Conservation (phyloP, 2,888 invertebrate genomes). For the Cryptosula pallasiana region DNA sequence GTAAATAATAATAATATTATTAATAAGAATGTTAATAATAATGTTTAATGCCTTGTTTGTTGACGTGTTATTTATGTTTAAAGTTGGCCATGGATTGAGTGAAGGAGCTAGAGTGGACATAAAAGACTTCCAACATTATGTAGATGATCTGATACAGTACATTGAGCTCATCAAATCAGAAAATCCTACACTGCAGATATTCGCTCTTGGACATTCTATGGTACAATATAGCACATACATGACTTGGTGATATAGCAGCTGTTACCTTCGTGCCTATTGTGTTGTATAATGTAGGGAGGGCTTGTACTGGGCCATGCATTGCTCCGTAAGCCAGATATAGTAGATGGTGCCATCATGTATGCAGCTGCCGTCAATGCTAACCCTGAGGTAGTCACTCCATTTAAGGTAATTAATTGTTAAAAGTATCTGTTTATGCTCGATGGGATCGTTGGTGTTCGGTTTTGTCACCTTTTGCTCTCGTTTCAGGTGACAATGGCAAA, state of each 20-base stretch:
- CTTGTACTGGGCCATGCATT: slow-evolving; percentile 6
- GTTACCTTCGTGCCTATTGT: background rate
- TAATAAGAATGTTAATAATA: too few species aligned
- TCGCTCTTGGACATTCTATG: slow-evolving; percentile 45
- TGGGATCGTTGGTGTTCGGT: background rate
- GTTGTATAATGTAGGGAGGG: background rate
- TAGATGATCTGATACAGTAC: slow-evolving; percentile 37
- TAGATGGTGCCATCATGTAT: slow-evolving; percentile 1
- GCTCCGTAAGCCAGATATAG: background rate
- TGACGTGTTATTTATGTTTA: too few species aligned
- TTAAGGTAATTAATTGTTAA: too few species aligned
- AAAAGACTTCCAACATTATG: slow-evolving; percentile 35
- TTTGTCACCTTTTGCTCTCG: background rate
- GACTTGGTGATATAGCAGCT: background rate
- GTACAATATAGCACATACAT: too few species aligned
- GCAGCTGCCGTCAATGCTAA: slow-evolving; percentile 16
- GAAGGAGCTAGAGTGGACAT: slow-evolving; percentile 36
- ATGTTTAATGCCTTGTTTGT: too few species aligned
- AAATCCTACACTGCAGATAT: slow-evolving; percentile 33
- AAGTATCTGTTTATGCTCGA: background rate
- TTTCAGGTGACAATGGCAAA: slow-evolving; percentile 19
- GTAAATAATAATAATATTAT: too few species aligned
- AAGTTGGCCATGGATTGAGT: slow-evolving; percentile 40
- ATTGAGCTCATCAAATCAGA: slow-evolving; percentile 32
- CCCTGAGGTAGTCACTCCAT: slow-evolving; percentile 1